These are phyloP conservation scores for Tetramorium alpestre DNA, from an alignment of 1,140 invertebrate genomes.

Conservation along the genomic window DNA sequence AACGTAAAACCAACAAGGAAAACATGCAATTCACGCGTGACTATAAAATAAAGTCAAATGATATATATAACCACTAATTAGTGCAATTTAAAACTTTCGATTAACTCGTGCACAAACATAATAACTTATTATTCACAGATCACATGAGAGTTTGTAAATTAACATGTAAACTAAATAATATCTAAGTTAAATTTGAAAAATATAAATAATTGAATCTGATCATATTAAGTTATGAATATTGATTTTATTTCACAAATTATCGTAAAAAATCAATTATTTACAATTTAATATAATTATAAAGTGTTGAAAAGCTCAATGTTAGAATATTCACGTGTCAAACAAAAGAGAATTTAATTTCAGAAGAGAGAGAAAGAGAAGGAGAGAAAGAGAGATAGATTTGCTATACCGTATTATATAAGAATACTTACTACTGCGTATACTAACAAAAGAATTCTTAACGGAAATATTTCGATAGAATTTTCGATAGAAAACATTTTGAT, in stretches of 20 bases:
- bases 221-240: neutral
- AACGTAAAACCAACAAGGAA: constrained; percentile 8
- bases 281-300: constrained; percentile 71
- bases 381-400: too few relatives aligned
- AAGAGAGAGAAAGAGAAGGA: too few relatives aligned
- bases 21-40: constrained; percentile 21
- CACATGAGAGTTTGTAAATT: neutral
- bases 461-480: too few relatives aligned
- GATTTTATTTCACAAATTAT: neutral
- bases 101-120: neutral
- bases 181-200: neutral
- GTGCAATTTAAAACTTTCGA: constrained; percentile 30
- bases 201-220: too few relatives aligned
- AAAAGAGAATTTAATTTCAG: too few relatives aligned
- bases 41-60: constrained; percentile 25
- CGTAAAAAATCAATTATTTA: neutral
- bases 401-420: too few relatives aligned
- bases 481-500: too few relatives aligned
- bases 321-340: too few relatives aligned
- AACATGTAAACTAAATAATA: constrained; percentile 11
- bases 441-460: too few relatives aligned
- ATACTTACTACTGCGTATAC: too few relatives aligned
- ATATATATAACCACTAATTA: constrained; percentile 4
- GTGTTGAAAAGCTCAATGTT: neutral
- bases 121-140: constrained; percentile 1